Evolutionary conservation across 2,888 invertebrate genomes (phyloP), one percentile per base, ranked within the genome.

Genomic region (Blera fallax): DNA sequence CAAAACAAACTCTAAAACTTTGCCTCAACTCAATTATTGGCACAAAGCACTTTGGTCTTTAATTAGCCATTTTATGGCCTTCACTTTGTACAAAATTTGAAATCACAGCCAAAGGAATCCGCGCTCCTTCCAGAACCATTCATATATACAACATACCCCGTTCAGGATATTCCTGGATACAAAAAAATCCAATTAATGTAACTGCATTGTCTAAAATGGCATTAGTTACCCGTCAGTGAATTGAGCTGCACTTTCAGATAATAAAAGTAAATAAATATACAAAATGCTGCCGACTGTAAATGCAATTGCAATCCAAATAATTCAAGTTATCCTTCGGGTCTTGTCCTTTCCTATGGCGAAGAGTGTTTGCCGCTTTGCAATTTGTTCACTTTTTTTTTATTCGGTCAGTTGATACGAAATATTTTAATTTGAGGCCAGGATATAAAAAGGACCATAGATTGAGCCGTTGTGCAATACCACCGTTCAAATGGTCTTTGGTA

Each of bases 111-210:
- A 77, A 70, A 65, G 40, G 11, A 29, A 62, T 52, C 54, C 16
- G 16, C 48, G 7, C 29, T 34, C 16, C 18, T 7, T 34, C n/a
- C 18, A 11, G 16, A n/a, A 10, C 27, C 40, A 60, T 62, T 32
- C 16, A 8, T 6, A n/a, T n/a, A n/a, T n/a, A 56, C n/a, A 1
- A 16, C 50, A 29, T 2, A 37, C 18, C 65, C 54, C 64, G 67
- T 65, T 65, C 34, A 82, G 45, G 45, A 82, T 76, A 70, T 77
- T 64, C 11, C 65, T 64, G 62, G 50, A 2, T n/a, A 43, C 24
- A 37, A 65, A 78, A 73, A 69, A 74, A 74, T 78, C 79, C 79
- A 84, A 84, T 84, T 84, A 84, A 79, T 84, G 54, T 48, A 84
- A 45, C 73, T 14, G 73, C 62, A 84, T 79, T 83, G 78, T 79